Evolutionary conservation across 2,888 invertebrate genomes (phyloP), one percentile per base, ranked within the genome.

Genomic region (Apotomis turbidana): DNA sequence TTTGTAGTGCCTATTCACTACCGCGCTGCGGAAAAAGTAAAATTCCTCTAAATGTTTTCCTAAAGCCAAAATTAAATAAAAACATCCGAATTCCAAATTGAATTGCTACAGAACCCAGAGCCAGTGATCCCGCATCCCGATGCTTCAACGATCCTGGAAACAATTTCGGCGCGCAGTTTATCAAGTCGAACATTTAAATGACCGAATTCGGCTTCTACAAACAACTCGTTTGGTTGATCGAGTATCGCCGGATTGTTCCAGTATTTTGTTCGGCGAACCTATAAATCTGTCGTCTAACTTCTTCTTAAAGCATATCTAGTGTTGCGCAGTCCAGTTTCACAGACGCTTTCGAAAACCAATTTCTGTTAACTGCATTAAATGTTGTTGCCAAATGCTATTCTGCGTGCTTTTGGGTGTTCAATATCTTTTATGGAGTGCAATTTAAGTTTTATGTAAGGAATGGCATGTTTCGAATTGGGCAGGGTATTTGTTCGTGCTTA

Each of bases 261-360:
- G 84, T 85, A 88, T 86, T 90, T 87, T 83, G 80, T 88, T 89
- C 86, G 87, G 83, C 81, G 81, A 80, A 84, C 85, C 90, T 85
- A 92, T 92, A 92, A 92, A 92, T 92, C 90, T 91, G 89, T 89
- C 90, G 76, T 83, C 85, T 87, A 91, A 92, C 86, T 91, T 90
- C 83, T 89, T 87, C 89, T 89, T 90, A 90, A 90, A 88, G 83
- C 84, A 86, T 86, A 85, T 88, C 88, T 84, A 87, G 87, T 90
- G 90, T 90, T 89, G 86, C 86, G 82, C 80, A 79, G 83, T 82
- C 83, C 82, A 84, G 82, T 83, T 80, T 81, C 79, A 77, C 84
- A 86, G 86, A 84, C 86, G 85, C 85, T 84, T 86, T 87, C 83
- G 86, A 88, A 90, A 91, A 90, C 88, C 91, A 90, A 91, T 92